Evolutionary conservation across 35 echinoderm and acorn worm genomes (phyloP).

Genomic region (Diadema setosum): DNA sequence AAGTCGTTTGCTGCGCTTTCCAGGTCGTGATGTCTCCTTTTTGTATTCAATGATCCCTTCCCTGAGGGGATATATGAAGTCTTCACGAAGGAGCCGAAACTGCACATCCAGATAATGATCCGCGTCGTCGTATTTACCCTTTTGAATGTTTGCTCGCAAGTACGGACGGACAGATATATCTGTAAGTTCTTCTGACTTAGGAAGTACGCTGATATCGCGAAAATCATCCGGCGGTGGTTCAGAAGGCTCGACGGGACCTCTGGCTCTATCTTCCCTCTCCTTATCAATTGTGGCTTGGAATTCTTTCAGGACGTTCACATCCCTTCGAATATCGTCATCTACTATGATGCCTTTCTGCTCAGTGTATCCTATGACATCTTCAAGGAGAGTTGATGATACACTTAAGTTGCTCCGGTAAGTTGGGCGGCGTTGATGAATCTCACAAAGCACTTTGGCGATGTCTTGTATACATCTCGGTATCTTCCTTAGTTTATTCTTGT

Average conservation of each 20-base stretch:
- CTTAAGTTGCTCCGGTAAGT: slow-evolving; percentile 36
- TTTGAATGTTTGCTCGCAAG: background rate
- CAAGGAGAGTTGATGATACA: slow-evolving; percentile 30
- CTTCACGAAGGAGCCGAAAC: slow-evolving; percentile 52
- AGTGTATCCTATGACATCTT: slow-evolving; percentile 7
- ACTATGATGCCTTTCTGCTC: slow-evolving; percentile 7
- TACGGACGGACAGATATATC: background rate
- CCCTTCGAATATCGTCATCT: background rate
- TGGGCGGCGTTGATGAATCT: slow-evolving; percentile 18
- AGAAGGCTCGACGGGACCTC: background rate
- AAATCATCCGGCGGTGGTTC: slow-evolving; percentile 50
- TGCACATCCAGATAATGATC: slow-evolving; percentile 63
- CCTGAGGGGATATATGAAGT: slow-evolving; percentile 37
- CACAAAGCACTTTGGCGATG: background rate
- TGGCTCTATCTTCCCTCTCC: background rate
- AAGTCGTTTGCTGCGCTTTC: background rate
- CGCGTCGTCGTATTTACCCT: slow-evolving; percentile 18
- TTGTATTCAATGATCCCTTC: slow-evolving; percentile 43
- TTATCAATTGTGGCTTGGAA: slow-evolving; percentile 1
- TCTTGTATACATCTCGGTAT: slow-evolving; percentile 23
- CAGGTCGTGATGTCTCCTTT: background rate
- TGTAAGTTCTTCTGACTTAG: background rate
- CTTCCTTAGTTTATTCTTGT: background rate
- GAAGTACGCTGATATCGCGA: slow-evolving; percentile 30
- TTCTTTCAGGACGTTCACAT: slow-evolving; percentile 1